phyloP scores from a whole-genome alignment of 2,888 invertebrate species.

The Tolmerus cingulatus region DNA sequence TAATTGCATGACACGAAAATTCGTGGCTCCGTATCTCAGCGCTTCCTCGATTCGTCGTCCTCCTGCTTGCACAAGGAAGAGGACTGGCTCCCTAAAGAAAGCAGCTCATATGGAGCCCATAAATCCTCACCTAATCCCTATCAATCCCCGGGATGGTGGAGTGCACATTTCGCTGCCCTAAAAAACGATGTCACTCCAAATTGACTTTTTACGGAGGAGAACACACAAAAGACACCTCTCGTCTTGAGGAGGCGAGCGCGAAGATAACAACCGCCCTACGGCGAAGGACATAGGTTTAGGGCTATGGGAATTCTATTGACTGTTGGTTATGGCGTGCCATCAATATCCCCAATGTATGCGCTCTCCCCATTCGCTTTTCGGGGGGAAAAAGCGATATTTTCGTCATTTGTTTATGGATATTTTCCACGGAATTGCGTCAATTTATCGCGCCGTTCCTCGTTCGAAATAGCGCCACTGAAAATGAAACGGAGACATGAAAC shows the following conservation, averaged over 20 bases:
- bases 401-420: conserved; percentile 38
- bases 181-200: conserved; percentile 28
- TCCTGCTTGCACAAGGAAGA: neutral
- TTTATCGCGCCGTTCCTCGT: conserved; percentile 16
- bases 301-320: conserved; percentile 39
- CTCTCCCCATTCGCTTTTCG: neutral
- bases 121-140: conserved; percentile 20
- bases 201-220: conserved; percentile 21
- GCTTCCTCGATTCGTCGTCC: neutral
- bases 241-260: neutral
- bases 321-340: conserved; percentile 21
- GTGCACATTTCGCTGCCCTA: conserved; percentile 15
- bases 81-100: neutral
- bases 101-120: conserved; percentile 14
- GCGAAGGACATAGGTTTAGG: neutral
- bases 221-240: neutral
- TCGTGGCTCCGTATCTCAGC: neutral
- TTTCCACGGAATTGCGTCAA: conserved; percentile 36
- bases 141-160: conserved; percentile 15
- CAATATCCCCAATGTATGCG: conserved; percentile 11
- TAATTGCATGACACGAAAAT: conserved; percentile 30
- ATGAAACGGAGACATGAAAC: conserved; percentile 16
- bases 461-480: conserved; percentile 19
- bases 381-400: conserved; percentile 16
- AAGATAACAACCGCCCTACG: neutral